Evolutionary conservation across 1,140 invertebrate species (phyloP), one percentile per base, ranked within the genome.

Genomic region (Habropoda laboriosa): DNA sequence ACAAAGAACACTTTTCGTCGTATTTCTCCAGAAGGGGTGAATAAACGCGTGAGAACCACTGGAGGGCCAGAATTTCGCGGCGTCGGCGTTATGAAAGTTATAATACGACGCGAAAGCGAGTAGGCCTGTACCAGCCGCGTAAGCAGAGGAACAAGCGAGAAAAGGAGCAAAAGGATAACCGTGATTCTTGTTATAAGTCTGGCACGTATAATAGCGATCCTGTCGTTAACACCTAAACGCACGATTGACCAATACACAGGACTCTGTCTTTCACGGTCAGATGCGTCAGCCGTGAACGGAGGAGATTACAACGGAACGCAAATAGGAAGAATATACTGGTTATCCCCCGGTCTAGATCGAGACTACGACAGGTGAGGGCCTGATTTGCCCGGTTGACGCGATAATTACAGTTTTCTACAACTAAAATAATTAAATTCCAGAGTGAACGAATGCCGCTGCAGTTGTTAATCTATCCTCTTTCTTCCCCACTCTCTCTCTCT

Each of bases 211-310:
- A 81, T 83, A 87, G 86, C 90, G 90, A 90, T 84, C 89, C 88
- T 89, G 89, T 89, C 88, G 89, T 91, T 91, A 90, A 90, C 89
- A 90, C 89, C 90, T 90, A 88, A 90, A 89, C 82, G 87, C 73
- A 86, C 83, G 88, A 87, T 86, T 85, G 83, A 80, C 63, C 80
- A 63, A 49, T 60, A 72, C 55, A 42, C 53, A 18, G 30, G 58
- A 45, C 47, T 38, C 61, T n/a, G 70, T 61, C 76, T 27, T 63
- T 51, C n/a, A 12, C 61, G 61, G n/a, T 3, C 53, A 60, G 53
- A 40, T 60, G 58, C 55, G 18, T n/a, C 40, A 30, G 8, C 13
- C 30, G 78, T 57, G 32, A 47, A 61, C 58, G 75, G 32, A 72
- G 71, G 60, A 58, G 74, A 83, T 66, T 61, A 66, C 60, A 32